Conservation (phyloP, 92 coral and sea anemone genomes). For the Parazoanthus darwini region DNA sequence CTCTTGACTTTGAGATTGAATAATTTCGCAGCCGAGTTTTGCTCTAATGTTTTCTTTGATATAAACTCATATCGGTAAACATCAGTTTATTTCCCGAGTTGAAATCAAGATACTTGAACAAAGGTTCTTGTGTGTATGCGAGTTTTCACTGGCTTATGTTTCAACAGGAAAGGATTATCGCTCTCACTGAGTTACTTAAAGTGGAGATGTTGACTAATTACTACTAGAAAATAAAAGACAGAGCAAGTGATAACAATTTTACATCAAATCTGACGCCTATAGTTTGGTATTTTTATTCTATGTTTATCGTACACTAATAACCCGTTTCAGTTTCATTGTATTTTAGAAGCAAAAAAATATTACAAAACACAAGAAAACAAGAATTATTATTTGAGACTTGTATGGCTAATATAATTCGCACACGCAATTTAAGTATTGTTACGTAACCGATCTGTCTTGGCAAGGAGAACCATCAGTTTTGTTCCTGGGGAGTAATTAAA, state of each 20-base stretch:
- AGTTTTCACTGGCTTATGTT: background rate
- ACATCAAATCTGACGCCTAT: background rate
- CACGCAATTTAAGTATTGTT: background rate
- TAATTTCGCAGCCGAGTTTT: background rate
- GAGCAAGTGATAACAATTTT: background rate
- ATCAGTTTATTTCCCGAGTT: background rate
- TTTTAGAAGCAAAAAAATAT: too few relatives aligned
- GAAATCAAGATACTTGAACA: background rate
- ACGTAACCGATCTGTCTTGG: background rate
- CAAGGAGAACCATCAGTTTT: background rate
- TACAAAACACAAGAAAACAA: too few relatives aligned
- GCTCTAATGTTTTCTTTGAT: too few relatives aligned
- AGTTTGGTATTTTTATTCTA: background rate
- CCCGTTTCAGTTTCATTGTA: background rate
- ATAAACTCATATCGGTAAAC: too few relatives aligned
- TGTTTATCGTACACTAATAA: background rate
- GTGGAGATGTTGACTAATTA: background rate
- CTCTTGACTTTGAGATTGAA: background rate
- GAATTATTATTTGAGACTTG: background rate
- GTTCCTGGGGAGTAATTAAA: background rate
- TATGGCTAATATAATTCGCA: background rate
- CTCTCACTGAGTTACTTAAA: background rate
- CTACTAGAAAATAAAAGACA: background rate
- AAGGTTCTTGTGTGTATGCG: background rate
- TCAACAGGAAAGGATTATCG: slow-evolving; percentile 14